A percentile compares a stretch with the other conserved stretches of the same genome.
phyloP scores from a whole-genome alignment of 2,888 invertebrate species.

The Acanthosepion lycidas region DNA sequence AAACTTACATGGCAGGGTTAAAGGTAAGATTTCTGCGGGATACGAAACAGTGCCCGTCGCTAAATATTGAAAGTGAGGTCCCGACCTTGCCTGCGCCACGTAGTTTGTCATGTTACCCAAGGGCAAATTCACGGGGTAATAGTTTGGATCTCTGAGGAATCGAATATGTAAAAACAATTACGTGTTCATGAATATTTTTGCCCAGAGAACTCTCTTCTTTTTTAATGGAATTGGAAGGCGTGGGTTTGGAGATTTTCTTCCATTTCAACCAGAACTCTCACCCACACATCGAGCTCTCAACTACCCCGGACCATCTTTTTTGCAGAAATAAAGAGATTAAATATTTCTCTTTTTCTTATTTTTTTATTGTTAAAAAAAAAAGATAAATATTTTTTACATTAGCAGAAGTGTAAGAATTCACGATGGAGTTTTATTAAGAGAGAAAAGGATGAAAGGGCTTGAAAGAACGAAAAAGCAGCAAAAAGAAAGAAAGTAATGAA shows the following conservation, averaged over 20 bases:
- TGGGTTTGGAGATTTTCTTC: constrained; percentile 33
- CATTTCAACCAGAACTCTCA: background rate
- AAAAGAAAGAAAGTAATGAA: too few relatives aligned
- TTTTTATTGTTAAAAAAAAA: background rate
- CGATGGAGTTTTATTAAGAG: background rate
- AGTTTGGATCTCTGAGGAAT: constrained; percentile 33
- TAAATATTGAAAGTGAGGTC: constrained; percentile 33
- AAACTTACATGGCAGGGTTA: background rate
- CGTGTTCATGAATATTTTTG: background rate
- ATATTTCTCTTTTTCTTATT: background rate
- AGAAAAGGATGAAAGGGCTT: background rate
- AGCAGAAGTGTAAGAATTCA: background rate
- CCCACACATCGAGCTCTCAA: background rate
- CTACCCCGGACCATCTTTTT: background rate
- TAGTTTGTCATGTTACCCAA: constrained; percentile 20
- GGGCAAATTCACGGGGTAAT: constrained; percentile 23
- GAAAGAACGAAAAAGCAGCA: too few relatives aligned
- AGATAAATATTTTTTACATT: background rate
- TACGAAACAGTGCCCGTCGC: constrained; percentile 11
- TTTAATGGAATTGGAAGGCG: constrained; percentile 21
- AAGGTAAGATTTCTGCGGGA: constrained; percentile 33
- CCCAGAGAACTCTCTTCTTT: background rate
- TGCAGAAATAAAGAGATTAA: background rate
- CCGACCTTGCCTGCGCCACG: background rate
- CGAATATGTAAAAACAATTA: constrained; percentile 33